Conservation (phyloP, 2,113 vertebrate genomes). For the Pelecanoides urinatrix region DNA sequence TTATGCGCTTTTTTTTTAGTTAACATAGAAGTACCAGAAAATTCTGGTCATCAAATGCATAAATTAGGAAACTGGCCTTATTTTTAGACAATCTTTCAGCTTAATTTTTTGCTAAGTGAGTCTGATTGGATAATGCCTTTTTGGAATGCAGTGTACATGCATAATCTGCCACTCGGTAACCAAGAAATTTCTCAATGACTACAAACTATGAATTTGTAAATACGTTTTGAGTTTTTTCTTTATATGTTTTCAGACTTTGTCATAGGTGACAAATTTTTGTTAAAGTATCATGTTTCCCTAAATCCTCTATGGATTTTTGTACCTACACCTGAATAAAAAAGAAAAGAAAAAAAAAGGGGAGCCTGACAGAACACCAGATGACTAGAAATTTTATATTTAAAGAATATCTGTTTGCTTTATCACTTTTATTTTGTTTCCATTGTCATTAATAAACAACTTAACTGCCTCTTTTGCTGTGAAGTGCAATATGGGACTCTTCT, state of each 20-base stretch:
- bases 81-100: conserved; percentile 64
- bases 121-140: conserved; percentile 52
- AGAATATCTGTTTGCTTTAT: conserved; percentile 6
- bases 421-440: not conserved
- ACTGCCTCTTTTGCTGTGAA: not conserved
- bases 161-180: conserved; percentile 7
- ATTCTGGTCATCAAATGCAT: not conserved
- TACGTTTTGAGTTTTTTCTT: conserved; percentile 36
- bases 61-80: conserved; percentile 56
- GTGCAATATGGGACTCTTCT: not conserved
- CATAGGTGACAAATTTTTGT: conserved; percentile 51
- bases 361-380: not conserved
- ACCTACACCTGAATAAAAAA: conserved; percentile 7
- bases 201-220: conserved; percentile 68
- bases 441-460: conserved; percentile 40
- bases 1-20: conserved; percentile 37
- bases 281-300: conserved; percentile 40
- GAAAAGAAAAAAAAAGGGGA: not conserved
- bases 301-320: conserved; percentile 52
- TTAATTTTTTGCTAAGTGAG: conserved; percentile 40
- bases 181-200: conserved; percentile 32
- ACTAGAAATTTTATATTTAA: conserved; percentile 18
- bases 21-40: not conserved
- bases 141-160: conserved; percentile 48
- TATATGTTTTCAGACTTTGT: conserved; percentile 56